Evolutionary conservation across 2,888 invertebrate genomes (phyloP), one percentile per base, ranked within the genome.

Genomic region (Melanargia galathea): DNA sequence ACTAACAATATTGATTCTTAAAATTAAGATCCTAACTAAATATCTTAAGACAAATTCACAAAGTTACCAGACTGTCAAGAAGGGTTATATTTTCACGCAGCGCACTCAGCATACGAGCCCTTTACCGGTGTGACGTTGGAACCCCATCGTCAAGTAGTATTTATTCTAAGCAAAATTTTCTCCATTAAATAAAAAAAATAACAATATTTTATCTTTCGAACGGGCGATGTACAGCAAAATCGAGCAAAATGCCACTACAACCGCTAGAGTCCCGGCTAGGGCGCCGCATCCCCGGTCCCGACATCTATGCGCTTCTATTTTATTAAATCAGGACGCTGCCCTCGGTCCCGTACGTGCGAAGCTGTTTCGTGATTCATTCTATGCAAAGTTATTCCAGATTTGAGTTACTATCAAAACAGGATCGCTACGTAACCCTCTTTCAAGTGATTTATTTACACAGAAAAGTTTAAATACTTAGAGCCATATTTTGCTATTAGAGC

Each of bases 371-470:
- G 78, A 86, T 88, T 85, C 87, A 87, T 87, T 82, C 79, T 83
- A 87, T 88, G 86, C 85, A 86, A 85, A 88, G 76, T 80, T 86
- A 88, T 88, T 83, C 85, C 74, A 80, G 83, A 83, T 84, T 85
- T 83, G 78, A 81, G 77, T 74, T 75, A 76, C 79, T 79, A 83
- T 83, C 80, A 79, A 78, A 74, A 75, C 60, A 67, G 46, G 64
- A 62, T 59, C 63, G 54, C 63, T 65, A 63, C 60, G 58, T 62
- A 69, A 65, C 45, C 49, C 49, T 46, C 30, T 55, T 4, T 62
- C 40, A 35, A 40, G 30, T 35, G 46, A 20, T 33, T 65, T 60
- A 63, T 51, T 45, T n/a, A 18, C n/a, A 18, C 33, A 22, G 51
- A 35, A 33, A 33, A 48, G 26, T 26, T 56, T 58, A 24, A 11